These are phyloP conservation scores for Dicaeum eximium DNA, from an alignment of 2,113 vertebrate species.

Conservation along the genomic window DNA sequence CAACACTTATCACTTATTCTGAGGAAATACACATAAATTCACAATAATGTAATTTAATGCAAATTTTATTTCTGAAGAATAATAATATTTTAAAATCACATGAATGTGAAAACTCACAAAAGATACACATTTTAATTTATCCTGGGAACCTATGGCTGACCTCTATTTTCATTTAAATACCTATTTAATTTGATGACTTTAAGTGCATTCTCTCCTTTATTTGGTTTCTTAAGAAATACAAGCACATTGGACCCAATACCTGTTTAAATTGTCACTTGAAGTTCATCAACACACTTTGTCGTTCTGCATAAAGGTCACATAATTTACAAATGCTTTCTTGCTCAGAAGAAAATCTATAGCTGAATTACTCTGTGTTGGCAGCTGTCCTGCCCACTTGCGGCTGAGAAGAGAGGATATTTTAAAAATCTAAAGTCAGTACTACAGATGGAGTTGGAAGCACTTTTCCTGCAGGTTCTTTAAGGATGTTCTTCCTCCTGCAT, in stretches of 20 bases:
- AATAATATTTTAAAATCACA: slow-evolving; percentile 30
- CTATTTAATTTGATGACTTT: slow-evolving; percentile 55
- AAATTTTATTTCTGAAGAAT: slow-evolving; percentile 50
- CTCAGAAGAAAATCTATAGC: slow-evolving; percentile 50
- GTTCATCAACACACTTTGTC: slow-evolving; percentile 65
- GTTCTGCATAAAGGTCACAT: slow-evolving; percentile 67
- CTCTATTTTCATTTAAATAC: slow-evolving; percentile 64
- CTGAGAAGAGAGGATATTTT: neutral
- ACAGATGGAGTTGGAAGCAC: neutral
- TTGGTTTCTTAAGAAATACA: slow-evolving; percentile 42
- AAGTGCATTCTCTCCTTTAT: slow-evolving; percentile 17
- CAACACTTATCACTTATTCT: neutral
- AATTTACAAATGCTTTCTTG: slow-evolving; percentile 54
- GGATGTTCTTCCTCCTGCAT: neutral
- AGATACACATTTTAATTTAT: slow-evolving; percentile 30
- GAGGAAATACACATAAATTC: neutral
- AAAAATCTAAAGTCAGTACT: neutral
- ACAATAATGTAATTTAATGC: slow-evolving; percentile 42
- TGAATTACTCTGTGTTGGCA: slow-evolving; percentile 54
- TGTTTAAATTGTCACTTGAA: slow-evolving; percentile 55
- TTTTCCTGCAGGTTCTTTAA: neutral
- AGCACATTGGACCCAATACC: slow-evolving; percentile 27
- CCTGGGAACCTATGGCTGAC: slow-evolving; percentile 30
- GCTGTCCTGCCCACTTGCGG: slow-evolving; percentile 36
- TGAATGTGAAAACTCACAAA: slow-evolving; percentile 41